A percentile compares a stretch with the other conserved stretches of the same genome.
Conservation (phyloP, 2,113 vertebrate genomes). For the Noctilio leporinus region DNA sequence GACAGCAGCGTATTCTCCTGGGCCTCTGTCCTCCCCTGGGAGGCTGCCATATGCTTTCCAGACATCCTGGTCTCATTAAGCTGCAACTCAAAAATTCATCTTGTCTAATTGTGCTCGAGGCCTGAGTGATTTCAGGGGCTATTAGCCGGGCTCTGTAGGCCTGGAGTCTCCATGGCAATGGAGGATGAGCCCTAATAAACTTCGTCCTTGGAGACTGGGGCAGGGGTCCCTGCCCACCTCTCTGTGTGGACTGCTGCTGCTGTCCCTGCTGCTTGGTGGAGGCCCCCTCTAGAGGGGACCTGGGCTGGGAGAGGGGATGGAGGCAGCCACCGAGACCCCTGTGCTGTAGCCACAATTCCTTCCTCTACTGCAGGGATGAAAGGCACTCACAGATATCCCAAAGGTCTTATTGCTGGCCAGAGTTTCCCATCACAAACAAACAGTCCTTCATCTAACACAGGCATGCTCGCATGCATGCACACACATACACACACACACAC, state of each 20-base stretch:
- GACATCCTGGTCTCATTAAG: constrained; percentile 58
- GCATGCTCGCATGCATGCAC: background rate
- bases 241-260: background rate
- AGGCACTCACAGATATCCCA: background rate
- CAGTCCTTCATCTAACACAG: background rate
- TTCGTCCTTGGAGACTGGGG: constrained; percentile 26
- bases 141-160: constrained; percentile 7
- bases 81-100: constrained; percentile 41
- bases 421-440: background rate
- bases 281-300: background rate
- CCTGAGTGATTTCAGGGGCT: constrained; percentile 52
- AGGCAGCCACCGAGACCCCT: too few species aligned
- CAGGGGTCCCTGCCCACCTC: background rate
- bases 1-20: background rate
- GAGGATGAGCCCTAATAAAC: constrained; percentile 54
- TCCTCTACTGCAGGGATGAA: background rate
- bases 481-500: background rate
- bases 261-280: background rate
- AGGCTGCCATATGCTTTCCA: constrained; percentile 35
- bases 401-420: background rate
- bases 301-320: background rate
- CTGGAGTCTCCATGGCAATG: constrained; percentile 34
- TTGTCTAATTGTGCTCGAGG: constrained; percentile 56
- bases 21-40: background rate
- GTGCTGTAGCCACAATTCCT: background rate